Evolutionary conservation across 2,888 invertebrate genomes (phyloP), one percentile per base, ranked within the genome.

Genomic region (Salpingus planirostris): DNA sequence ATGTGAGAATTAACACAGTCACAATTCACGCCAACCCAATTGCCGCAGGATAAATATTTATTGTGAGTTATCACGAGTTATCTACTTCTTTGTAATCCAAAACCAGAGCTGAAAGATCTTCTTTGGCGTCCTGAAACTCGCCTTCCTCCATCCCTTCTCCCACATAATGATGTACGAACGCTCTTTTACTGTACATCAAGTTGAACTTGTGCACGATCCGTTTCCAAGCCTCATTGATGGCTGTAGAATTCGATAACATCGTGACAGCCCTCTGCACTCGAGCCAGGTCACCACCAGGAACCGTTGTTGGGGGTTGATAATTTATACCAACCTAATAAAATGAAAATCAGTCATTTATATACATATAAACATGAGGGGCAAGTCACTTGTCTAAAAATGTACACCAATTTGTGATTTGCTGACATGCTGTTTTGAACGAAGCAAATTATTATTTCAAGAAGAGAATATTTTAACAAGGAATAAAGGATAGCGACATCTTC

Each of bases 1-100:
- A 96, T 56, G 85, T 83, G 14, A 78, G 78, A 64, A 85, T 99
- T 49, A 86, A 86, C 55, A 80, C 75, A 52, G 74, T 95, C 8
- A 96, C 93, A 4, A 91, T 99, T 57, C 98, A 99, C 71, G 95
- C 97, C 2, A 98, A 98, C 73, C 98, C 98, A 10, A 65, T 98
- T 49, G 97, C 97, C 25, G 18, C 15, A 15, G 15, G 21, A 23
- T 30, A 18, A 31, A 27, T 13, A 22, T 13, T 12, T 15, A 10
- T 21, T 24, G 10, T 33, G 4, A 28, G 7, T 13, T 13, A 13
- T 21, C 15, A 12, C 32, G 28, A 14, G 6, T 7, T 13, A n/a
- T 81, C 79, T 43, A 81, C 71, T 67, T 81, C 80, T 46, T 64
- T 71, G 49, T 82, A 82, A 60, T 82, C 82, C 49, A 69, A 65